phyloP scores from a whole-genome alignment of 2,888 invertebrate genomes.

The Parnassius orleans region DNA sequence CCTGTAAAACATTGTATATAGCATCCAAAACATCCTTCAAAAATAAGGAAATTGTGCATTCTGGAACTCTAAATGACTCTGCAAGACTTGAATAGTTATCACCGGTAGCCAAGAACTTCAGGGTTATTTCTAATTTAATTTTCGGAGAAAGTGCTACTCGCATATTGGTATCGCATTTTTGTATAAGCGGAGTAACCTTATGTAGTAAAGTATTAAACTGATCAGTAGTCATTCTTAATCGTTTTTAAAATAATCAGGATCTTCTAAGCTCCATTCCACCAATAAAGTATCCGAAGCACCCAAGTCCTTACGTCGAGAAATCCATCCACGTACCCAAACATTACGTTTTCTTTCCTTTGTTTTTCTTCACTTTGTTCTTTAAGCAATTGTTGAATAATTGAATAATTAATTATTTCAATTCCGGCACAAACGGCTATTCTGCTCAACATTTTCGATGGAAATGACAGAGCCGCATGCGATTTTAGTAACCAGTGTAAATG shows the following conservation, averaged over 20 bases:
- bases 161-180: slow-evolving; percentile 39
- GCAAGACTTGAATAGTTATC: slow-evolving; percentile 38
- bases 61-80: slow-evolving; percentile 46
- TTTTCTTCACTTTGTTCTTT: too few relatives aligned
- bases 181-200: slow-evolving; percentile 20
- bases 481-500: slow-evolving; percentile 45
- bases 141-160: slow-evolving; percentile 7
- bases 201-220: slow-evolving; percentile 39
- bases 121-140: slow-evolving; percentile 25
- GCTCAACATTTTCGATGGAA: slow-evolving; percentile 1
- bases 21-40: slow-evolving; percentile 45
- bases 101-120: slow-evolving; percentile 28
- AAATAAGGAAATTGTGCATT: slow-evolving; percentile 44
- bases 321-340: too few relatives aligned
- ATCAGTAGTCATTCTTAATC: slow-evolving; percentile 39
- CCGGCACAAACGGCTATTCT: neutral
- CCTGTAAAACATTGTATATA: slow-evolving; percentile 39
- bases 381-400: neutral
- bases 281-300: too few relatives aligned
- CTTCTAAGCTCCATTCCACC: too few relatives aligned
- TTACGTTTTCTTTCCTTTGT: too few relatives aligned
- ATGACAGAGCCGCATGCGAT: slow-evolving; percentile 39
- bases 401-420: slow-evolving; percentile 1
- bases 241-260: too few relatives aligned
- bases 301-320: too few relatives aligned